Conservation (phyloP, 2,888 invertebrate genomes). For the Panorpa germanica region DNA sequence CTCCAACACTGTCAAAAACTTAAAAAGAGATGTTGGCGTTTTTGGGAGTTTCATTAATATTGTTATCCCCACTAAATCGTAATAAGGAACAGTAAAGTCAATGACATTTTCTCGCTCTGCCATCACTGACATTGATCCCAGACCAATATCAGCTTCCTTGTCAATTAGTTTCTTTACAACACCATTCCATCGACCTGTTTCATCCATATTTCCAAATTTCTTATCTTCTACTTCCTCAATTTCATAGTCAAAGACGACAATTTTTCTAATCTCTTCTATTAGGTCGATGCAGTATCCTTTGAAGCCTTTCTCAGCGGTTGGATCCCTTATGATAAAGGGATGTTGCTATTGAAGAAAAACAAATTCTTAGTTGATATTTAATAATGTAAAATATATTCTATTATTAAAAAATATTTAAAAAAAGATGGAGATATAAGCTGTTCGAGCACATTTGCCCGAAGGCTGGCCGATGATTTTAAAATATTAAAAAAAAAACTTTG, state of each 20-base stretch:
- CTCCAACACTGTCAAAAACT: slow-evolving; percentile 90
- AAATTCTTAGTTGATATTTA: background rate
- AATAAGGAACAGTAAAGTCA: slow-evolving; percentile 96
- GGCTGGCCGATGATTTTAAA: no score
- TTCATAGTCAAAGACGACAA: slow-evolving; percentile 80
- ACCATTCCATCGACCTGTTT: slow-evolving; percentile 70
- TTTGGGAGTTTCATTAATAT: slow-evolving; percentile 87
- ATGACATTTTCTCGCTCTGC: slow-evolving; percentile 93
- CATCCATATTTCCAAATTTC: slow-evolving; percentile 77
- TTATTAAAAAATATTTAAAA: slow-evolving; percentile 5
- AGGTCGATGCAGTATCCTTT: slow-evolving; percentile 91
- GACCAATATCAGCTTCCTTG: slow-evolving; percentile 81
- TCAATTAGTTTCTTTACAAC: slow-evolving; percentile 65
- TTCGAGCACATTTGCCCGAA: no score
- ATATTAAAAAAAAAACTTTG: no score
- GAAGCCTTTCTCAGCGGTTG: slow-evolving; percentile 41
- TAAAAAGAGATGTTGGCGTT: slow-evolving; percentile 82
- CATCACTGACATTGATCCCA: slow-evolving; percentile 91
- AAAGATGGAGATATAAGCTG: background rate
- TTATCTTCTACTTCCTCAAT: slow-evolving; percentile 64
- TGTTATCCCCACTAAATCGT: slow-evolving; percentile 92
- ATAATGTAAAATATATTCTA: slow-evolving; percentile 2
- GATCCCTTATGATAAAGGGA: slow-evolving; percentile 62
- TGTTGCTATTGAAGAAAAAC: slow-evolving; percentile 44
- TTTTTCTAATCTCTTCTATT: slow-evolving; percentile 66